These are phyloP conservation scores for Empidonax traillii DNA, from an alignment of 2,113 vertebrate genomes.

Conservation along the genomic window DNA sequence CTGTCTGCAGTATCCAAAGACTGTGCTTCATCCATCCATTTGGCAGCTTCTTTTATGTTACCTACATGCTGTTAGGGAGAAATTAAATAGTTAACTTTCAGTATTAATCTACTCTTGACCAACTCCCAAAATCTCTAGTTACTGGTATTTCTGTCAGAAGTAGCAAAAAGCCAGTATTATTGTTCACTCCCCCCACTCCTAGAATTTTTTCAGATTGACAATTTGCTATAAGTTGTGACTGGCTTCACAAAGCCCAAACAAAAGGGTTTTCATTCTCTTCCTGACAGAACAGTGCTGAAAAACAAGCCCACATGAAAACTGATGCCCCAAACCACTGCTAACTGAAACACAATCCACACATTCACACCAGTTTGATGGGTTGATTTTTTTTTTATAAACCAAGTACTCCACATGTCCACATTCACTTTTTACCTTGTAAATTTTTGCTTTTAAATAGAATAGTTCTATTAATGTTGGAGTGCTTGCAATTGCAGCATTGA, in stretches of 20 bases:
- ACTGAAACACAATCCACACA: neutral
- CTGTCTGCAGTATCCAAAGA: constrained; percentile 81
- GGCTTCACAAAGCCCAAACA: neutral
- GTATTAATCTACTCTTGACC: neutral
- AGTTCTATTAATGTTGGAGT: constrained; percentile 83
- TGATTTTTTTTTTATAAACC: neutral
- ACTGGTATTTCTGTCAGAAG: neutral
- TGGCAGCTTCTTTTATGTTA: constrained; percentile 78
- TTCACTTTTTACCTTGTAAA: constrained; percentile 78
- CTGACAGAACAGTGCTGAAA: neutral
- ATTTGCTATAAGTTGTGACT: neutral
- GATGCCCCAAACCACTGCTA: neutral
- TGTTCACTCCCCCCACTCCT: neutral
- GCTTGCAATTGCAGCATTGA: constrained; percentile 78
- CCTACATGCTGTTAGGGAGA: constrained; percentile 74
- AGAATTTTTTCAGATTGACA: neutral
- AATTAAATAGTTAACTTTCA: neutral
- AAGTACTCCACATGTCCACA: neutral
- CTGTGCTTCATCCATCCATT: constrained; percentile 84
- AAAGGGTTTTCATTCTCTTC: neutral
- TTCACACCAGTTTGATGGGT: neutral
- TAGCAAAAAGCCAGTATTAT: neutral
- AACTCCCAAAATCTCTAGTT: neutral
- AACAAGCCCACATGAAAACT: neutral
- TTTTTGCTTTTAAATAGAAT: constrained; percentile 83